These are phyloP conservation scores for Cephalopachus bancanus DNA, from an alignment of 2,797 vertebrate genomes.

Conservation along the genomic window DNA sequence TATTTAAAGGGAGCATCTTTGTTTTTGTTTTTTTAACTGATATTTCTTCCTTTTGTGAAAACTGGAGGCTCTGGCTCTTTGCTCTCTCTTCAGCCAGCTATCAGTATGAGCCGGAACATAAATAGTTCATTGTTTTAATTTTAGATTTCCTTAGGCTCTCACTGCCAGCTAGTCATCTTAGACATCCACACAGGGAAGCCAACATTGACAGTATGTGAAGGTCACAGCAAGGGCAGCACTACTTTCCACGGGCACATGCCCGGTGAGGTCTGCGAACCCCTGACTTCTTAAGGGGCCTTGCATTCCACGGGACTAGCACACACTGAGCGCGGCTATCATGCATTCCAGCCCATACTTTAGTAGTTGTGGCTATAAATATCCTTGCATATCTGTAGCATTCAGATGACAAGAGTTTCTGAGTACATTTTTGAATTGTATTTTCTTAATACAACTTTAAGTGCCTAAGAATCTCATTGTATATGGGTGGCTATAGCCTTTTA, in stretches of 20 bases:
- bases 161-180: neutral
- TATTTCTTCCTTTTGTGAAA: neutral
- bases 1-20: neutral
- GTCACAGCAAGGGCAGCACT: neutral
- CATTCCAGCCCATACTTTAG: neutral
- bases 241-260: neutral
- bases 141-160: neutral
- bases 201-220: neutral
- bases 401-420: neutral
- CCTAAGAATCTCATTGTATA: neutral
- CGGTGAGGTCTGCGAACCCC: neutral
- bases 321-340: rapidly evolving
- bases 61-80: neutral
- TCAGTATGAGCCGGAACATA: neutral
- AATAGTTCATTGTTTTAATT: neutral
- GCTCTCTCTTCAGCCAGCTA: neutral
- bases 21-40: neutral
- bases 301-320: neutral
- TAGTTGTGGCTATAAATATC: neutral
- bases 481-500: neutral
- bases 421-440: neutral
- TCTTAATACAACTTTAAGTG: neutral
- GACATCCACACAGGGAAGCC: neutral
- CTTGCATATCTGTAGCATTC: neutral
- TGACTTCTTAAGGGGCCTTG: neutral